These are phyloP conservation scores for Leptopterna dolabrata DNA, from an alignment of 2,888 invertebrate species.

Conservation along the genomic window DNA sequence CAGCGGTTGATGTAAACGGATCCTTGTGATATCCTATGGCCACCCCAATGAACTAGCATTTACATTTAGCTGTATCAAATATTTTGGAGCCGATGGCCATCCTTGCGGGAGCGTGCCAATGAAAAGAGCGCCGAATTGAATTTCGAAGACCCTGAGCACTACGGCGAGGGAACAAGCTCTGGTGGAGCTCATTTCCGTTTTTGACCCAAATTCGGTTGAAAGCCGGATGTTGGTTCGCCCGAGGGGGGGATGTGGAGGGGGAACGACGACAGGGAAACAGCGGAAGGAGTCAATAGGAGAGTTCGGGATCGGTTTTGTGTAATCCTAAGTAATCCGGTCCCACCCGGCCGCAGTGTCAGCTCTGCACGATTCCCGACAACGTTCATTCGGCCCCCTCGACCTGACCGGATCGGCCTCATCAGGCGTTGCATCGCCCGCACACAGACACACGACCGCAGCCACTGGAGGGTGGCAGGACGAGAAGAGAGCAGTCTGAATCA, in stretches of 20 bases:
- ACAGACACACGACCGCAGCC: neutral
- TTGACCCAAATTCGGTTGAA: neutral
- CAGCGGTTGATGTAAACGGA: too few species aligned
- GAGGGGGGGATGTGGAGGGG: neutral
- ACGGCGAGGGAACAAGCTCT: neutral
- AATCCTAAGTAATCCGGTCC: slow-evolving; percentile 3
- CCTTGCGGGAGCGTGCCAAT: too few species aligned
- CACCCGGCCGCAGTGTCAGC: neutral
- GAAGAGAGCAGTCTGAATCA: slow-evolving; percentile 8
- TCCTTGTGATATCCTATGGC: too few species aligned
- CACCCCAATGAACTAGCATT: too few species aligned
- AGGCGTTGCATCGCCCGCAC: neutral
- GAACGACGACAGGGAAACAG: neutral
- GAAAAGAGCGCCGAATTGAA: neutral
- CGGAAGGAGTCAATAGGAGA: neutral
- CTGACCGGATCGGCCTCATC: neutral
- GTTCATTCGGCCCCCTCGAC: neutral
- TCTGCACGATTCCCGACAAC: neutral
- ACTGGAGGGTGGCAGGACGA: neutral
- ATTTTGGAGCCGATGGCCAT: too few species aligned
- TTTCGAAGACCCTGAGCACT: neutral
- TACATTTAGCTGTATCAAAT: too few species aligned
- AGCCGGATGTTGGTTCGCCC: neutral
- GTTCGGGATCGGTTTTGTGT: neutral
- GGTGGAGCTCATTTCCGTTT: neutral